Evolutionary conservation across 1,140 invertebrate species (phyloP), one percentile per base, ranked within the genome.

Genomic region (Neotoxoptera formosana): DNA sequence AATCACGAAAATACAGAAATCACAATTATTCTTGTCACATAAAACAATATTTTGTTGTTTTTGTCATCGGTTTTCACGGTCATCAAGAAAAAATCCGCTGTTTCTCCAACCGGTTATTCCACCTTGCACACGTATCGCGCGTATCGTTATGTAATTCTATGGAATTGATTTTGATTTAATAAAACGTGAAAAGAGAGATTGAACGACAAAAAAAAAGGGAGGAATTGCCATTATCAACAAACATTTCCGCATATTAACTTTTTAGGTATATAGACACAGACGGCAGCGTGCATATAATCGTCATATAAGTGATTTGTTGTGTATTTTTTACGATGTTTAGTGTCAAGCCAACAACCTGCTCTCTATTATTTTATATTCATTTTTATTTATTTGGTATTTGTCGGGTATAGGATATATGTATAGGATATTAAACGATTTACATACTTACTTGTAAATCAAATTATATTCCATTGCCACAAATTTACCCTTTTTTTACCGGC

Each of bases 11-110:
- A 51, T 51, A 20, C 30, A 17, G 53, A 53, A 89, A 34, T 51
- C 36, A 20, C n/a, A 53, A 36, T 11, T 25, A 36, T 11, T 25
- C 20, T 14, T 36, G 21, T 51, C 47, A 51, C 25, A 48, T 8
- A 34, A 36, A 53, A 53, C 34, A 89, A 53, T 53, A 89, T 53
- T 21, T 51, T 23, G n/a, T 76, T 53, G 21, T 36, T 53, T 51
- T 89, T 89, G 87, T 53, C 48, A 36, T 53, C 87, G 34, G 51
- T 89, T 89, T 89, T 89, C 87, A 89, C 48, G 87, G 87, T 53
- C 87, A 53, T 53, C 87, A 20, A 36, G 47, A 30, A 53, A 87
- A 86, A n/a, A 87, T 87, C 84, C 6, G 21, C 41, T 86, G 83
- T 76, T 76, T 76, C 60, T 25, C 23, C 83, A 45, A 86, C 83